These are phyloP conservation scores for Hypothenemus hampei DNA, from an alignment of 1,140 invertebrate genomes.

Conservation along the genomic window DNA sequence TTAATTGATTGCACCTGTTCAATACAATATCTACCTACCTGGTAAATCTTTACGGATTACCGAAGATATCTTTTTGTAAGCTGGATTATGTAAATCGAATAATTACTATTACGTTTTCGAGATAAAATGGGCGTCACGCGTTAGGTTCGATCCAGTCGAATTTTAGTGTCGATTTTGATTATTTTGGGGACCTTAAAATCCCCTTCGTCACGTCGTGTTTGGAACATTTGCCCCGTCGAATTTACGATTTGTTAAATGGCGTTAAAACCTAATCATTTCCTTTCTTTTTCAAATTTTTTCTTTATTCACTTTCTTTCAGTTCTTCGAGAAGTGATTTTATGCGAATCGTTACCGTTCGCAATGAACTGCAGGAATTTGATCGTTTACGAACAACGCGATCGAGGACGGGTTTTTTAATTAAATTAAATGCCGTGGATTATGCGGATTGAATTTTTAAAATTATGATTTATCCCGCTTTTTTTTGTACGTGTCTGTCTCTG, in stretches of 20 bases:
- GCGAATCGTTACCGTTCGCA: not conserved
- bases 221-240: slow-evolving; percentile 7
- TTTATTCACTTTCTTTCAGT: no score
- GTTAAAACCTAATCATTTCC: slow-evolving; percentile 14
- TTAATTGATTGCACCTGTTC: slow-evolving; percentile 12
- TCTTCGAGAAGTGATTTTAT: no score
- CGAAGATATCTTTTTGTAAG: slow-evolving; percentile 8
- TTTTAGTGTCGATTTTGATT: not conserved
- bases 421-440: not conserved
- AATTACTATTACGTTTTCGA: not conserved
- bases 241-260: slow-evolving; percentile 12
- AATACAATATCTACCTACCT: no score
- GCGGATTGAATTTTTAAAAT: no score
- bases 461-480: no score
- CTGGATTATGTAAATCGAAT: slow-evolving; percentile 9
- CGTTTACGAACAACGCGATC: slow-evolving; percentile 6
- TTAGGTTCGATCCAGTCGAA: not conserved
- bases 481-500: no score
- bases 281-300: not conserved
- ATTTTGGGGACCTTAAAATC: not conserved
- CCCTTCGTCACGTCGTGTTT: slow-evolving; percentile 9
- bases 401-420: slow-evolving; percentile 8
- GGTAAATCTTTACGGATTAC: slow-evolving; percentile 7
- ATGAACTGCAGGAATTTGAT: slow-evolving; percentile 1
- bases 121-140: not conserved